These are phyloP conservation scores for Sigmodon hispidus DNA, from an alignment of 2,113 vertebrate genomes.

Conservation along the genomic window DNA sequence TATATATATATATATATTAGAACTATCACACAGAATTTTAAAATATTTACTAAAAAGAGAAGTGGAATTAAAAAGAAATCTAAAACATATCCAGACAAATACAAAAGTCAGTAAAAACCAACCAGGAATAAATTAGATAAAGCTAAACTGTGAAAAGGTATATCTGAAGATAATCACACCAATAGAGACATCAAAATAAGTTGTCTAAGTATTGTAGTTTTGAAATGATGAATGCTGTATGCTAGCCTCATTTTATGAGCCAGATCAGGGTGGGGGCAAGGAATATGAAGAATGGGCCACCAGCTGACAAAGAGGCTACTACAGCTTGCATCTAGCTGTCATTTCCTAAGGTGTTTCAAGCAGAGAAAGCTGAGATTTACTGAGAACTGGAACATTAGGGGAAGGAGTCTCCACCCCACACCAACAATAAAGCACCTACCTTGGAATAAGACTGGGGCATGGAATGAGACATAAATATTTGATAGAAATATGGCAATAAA, in stretches of 20 bases:
- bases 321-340: neutral
- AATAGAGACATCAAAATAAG: neutral
- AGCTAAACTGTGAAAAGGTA: neutral
- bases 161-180: neutral
- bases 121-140: neutral
- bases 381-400: neutral
- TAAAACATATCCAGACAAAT: neutral
- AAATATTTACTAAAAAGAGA: constrained; percentile 23
- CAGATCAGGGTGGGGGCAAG: neutral
- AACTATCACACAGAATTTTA: neutral
- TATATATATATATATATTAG: neutral
- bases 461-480: neutral
- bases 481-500: neutral
- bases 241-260: neutral
- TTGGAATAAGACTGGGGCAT: neutral
- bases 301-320: neutral
- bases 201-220: neutral
- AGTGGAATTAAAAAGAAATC: neutral
- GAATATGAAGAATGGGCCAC: neutral
- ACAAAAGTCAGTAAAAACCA: neutral
- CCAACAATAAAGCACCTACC: neutral
- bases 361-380: neutral
- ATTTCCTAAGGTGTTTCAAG: neutral
- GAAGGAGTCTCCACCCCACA: neutral
- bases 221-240: neutral